Base-by-base conservation (phyloP, 2,888 invertebrate genomes). In the Lasioglossum villosulum region DNA sequence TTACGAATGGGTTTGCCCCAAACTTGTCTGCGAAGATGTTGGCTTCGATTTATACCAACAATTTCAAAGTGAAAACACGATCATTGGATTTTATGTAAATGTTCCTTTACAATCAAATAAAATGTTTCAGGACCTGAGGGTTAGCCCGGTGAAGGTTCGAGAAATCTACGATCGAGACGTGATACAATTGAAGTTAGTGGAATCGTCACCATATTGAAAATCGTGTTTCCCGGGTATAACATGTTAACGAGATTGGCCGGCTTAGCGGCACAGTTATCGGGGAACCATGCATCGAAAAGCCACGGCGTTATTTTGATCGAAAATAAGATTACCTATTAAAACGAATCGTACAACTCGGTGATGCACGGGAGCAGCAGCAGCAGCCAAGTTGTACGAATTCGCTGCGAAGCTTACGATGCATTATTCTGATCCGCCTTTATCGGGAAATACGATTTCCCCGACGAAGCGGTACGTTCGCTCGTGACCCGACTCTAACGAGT, bases 201-300 rank as follows among this genome's bases (percentile, higher is more conserved):
- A 66, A 39, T 45, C 37, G 48, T 48, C 34, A 68, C 10, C 19
- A 27, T n/a, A 1, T n/a, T 37, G 14, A 30, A 59, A 27, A 14
- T 19, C 30, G 39, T 27, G 39, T 23, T 37, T 34, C 23, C 27
- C 0, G 23, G 27, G 70, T 34, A 2, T 19, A 42, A 12, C 14
- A 42, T 48, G 63, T 82, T 84, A 80, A 88, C 73, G 74, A 78
- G 75, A 84, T 82, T 68, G 73, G 39, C 5, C 48, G 56, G 63
- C 74, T 84, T 77, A 83, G n/a, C 48, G n/a, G 74, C 39, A 14
- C 23, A 14, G 75, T 79, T 75, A 87, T 59, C 87, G 74, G 74
- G 3, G 74, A 23, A 30, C 59, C 73, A 23, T 73, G 45, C 74
- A 42, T 72, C 68, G 63, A 82, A 82, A 83, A 76, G 76, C 82